These are phyloP conservation scores for Drosophila formosana DNA, from an alignment of 2,888 invertebrate genomes.

Conservation along the genomic window DNA sequence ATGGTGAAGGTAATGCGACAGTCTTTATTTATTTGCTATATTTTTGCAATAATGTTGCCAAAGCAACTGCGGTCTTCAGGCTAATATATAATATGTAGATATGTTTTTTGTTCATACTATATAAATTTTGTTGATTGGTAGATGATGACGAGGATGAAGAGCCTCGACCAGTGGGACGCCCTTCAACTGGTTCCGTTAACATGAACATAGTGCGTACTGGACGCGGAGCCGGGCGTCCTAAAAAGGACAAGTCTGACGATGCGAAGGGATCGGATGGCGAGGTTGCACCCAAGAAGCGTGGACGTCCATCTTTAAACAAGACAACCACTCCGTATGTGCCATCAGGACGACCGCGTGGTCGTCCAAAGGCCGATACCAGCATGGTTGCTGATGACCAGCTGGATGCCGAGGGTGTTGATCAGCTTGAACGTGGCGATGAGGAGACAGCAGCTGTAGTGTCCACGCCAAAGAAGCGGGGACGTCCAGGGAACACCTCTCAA, in stretches of 20 bases:
- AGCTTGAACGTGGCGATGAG: constrained; percentile 24
- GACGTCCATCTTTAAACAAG: constrained; percentile 49
- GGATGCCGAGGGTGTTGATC: constrained; percentile 33
- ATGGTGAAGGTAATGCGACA: constrained; percentile 55
- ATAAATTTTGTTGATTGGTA: neutral
- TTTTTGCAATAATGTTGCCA: too few relatives aligned
- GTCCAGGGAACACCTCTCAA: constrained; percentile 39
- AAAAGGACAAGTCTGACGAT: constrained; percentile 37
- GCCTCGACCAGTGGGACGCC: constrained; percentile 75
- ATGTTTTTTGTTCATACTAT: neutral
- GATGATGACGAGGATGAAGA: constrained; percentile 67
- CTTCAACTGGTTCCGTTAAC: constrained; percentile 69
- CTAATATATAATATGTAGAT: too few relatives aligned
- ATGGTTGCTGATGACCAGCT: constrained; percentile 9
- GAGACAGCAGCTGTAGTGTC: constrained; percentile 18
- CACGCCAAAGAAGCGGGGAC: constrained; percentile 67
- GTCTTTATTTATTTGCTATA: too few relatives aligned
- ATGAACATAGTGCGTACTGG: constrained; percentile 77
- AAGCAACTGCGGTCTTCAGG: too few relatives aligned
- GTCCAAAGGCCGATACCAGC: constrained; percentile 59
- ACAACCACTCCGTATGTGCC: constrained; percentile 46
- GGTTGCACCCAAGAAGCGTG: constrained; percentile 53
- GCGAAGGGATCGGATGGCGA: constrained; percentile 38
- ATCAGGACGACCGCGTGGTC: constrained; percentile 77
- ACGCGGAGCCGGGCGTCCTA: constrained; percentile 78